These are phyloP conservation scores for Dasyornis broadbenti DNA, from an alignment of 2,113 vertebrate genomes.

Conservation along the genomic window DNA sequence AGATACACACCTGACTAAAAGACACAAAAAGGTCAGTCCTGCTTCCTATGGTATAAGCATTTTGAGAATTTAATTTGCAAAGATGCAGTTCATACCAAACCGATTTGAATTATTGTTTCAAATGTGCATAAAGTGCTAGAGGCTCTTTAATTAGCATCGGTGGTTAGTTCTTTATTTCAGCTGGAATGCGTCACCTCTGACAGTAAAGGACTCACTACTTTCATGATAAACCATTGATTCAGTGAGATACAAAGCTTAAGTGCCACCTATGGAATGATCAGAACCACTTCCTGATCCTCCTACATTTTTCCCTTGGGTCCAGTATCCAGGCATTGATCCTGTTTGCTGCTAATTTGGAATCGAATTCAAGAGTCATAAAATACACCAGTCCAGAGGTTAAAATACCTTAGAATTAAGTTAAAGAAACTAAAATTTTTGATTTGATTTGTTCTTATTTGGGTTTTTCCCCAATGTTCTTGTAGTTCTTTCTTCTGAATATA, in stretches of 20 bases:
- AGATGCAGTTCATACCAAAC: background rate
- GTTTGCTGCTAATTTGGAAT: background rate
- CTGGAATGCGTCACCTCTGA: background rate
- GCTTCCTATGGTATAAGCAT: background rate
- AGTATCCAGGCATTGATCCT: background rate
- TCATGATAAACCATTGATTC: background rate
- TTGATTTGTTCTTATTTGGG: background rate
- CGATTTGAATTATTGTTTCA: background rate
- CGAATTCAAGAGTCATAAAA: background rate
- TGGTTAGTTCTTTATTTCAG: background rate
- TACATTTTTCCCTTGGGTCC: background rate
- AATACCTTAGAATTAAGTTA: background rate
- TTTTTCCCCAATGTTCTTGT: background rate
- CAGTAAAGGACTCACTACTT: background rate
- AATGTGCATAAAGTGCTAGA: background rate
- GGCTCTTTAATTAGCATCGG: background rate
- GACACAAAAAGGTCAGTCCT: background rate
- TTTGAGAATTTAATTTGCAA: background rate
- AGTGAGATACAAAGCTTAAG: background rate
- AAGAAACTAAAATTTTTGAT: background rate
- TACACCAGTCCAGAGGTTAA: background rate
- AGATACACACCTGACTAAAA: background rate
- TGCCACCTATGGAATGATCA: background rate
- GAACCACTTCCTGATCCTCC: background rate
- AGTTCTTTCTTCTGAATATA: conserved; percentile 30